Conservation (phyloP, 2,888 invertebrate genomes). For the Meloe dianella region DNA sequence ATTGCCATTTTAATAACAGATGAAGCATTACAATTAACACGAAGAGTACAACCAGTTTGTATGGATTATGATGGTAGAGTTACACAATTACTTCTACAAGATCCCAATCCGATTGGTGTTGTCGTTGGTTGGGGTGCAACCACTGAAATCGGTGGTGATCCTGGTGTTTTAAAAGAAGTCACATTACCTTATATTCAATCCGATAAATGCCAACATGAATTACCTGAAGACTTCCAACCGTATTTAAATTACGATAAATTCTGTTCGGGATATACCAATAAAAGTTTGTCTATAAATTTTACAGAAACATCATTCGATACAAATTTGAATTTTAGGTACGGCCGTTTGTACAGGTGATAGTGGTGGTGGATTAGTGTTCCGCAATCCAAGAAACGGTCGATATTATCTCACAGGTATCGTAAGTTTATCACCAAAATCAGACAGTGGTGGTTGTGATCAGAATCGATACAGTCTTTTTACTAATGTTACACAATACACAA, state of each 20-base stretch:
- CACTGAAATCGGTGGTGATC: slow-evolving; percentile 15
- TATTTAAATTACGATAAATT: slow-evolving; percentile 45
- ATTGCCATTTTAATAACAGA: slow-evolving; percentile 21
- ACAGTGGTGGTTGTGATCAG: slow-evolving; percentile 45
- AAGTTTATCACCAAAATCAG: slow-evolving; percentile 53
- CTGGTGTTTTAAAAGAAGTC: slow-evolving; percentile 39
- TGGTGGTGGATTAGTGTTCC: slow-evolving; percentile 60
- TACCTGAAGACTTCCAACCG: slow-evolving; percentile 33
- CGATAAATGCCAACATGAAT: slow-evolving; percentile 35
- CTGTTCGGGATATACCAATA: slow-evolving; percentile 45
- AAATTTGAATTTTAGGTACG: slow-evolving; percentile 53
- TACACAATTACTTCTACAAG: not conserved
- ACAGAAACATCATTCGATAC: not conserved
- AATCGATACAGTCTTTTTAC: slow-evolving; percentile 55
- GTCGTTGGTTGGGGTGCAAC: slow-evolving; percentile 39
- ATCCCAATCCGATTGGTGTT: not conserved
- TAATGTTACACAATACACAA: slow-evolving; percentile 48
- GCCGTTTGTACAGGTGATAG: slow-evolving; percentile 61
- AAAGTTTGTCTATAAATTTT: slow-evolving; percentile 20
- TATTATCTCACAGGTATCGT: slow-evolving; percentile 61
- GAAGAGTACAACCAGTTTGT: slow-evolving; percentile 23
- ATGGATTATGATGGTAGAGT: not conserved
- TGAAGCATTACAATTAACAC: slow-evolving; percentile 14
- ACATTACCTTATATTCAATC: slow-evolving; percentile 40
- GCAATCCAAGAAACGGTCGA: slow-evolving; percentile 38